Conservation (phyloP, 2,797 vertebrate species). For the Gambusia yucatana region DNA sequence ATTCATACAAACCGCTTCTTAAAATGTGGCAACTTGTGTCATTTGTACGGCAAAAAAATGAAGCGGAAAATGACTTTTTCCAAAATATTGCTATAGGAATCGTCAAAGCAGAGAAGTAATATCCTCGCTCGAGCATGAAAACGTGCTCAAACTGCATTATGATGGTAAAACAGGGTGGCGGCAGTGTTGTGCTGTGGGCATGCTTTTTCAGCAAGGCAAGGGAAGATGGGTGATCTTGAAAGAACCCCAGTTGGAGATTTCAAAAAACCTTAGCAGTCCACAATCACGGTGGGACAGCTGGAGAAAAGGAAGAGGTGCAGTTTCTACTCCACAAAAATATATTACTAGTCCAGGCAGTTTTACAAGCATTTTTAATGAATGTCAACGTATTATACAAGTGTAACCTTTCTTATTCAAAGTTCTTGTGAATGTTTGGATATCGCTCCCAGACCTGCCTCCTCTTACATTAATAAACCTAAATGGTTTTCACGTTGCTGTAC, state of each 20-base stretch:
- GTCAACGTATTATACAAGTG: not conserved
- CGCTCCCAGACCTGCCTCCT: not conserved
- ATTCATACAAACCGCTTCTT: not conserved
- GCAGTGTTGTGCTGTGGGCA: not conserved
- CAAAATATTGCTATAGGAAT: not conserved
- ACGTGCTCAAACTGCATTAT: not conserved
- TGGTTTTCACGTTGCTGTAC: not conserved
- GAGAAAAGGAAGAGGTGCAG: not conserved
- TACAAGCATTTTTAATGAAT: not conserved
- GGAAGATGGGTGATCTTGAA: not conserved
- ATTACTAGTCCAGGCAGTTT: not conserved
- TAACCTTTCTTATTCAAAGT: not conserved
- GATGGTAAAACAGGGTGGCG: not conserved
- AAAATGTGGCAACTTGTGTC: conserved; percentile 5
- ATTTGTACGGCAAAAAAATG: conserved; percentile 13
- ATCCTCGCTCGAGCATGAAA: not conserved
- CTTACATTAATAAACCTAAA: not conserved
- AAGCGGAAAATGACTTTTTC: not conserved
- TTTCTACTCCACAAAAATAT: not conserved
- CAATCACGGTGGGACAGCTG: not conserved
- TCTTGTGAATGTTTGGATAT: not conserved
- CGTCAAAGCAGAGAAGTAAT: not conserved
- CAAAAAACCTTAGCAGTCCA: not conserved
- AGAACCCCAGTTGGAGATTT: not conserved
- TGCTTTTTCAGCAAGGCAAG: not conserved